A percentile compares a stretch with the other conserved stretches of the same genome.
Evolutionary conservation across 2,113 vertebrate species (phyloP).

Genomic region (Siniperca knerii): DNA sequence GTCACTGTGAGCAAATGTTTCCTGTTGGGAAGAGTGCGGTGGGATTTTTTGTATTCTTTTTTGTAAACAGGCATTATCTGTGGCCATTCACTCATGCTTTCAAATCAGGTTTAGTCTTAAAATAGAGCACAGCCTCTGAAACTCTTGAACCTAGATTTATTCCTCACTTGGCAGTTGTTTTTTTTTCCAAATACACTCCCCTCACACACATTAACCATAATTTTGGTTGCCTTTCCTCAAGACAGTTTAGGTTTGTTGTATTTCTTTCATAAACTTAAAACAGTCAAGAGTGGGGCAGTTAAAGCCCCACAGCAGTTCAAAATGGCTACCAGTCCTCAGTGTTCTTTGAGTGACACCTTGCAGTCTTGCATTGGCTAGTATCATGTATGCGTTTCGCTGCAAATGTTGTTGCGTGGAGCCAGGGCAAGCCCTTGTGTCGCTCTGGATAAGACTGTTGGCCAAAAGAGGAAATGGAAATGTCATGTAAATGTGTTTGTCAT

Average conservation of each 20-base stretch:
- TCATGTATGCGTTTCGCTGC: constrained; percentile 10
- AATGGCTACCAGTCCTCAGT: constrained; percentile 48
- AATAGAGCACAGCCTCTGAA: constrained; percentile 7
- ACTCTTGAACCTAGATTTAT: constrained; percentile 16
- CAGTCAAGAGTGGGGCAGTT: not conserved
- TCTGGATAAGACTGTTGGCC: constrained; percentile 21
- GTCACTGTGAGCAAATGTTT: constrained; percentile 53
- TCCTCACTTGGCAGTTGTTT: not conserved
- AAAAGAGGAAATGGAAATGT: constrained; percentile 72
- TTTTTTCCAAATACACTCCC: not conserved
- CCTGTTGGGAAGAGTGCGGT: constrained; percentile 15
- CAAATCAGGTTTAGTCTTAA: constrained; percentile 9
- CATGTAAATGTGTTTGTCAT: constrained; percentile 66
- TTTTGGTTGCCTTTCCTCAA: not conserved
- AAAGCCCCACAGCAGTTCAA: constrained; percentile 33
- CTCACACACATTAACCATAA: not conserved
- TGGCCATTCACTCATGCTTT: not conserved
- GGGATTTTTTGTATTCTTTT: constrained; percentile 15
- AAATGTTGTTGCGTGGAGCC: constrained; percentile 10
- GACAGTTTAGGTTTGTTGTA: not conserved
- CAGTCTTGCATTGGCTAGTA: constrained; percentile 14
- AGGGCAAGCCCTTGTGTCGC: constrained; percentile 13
- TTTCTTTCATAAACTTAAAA: not conserved
- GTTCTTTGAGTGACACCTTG: constrained; percentile 29
- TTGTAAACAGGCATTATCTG: not conserved